Base-by-base conservation (phyloP, 1,140 invertebrate genomes). In the Portunus trituberculatus region DNA sequence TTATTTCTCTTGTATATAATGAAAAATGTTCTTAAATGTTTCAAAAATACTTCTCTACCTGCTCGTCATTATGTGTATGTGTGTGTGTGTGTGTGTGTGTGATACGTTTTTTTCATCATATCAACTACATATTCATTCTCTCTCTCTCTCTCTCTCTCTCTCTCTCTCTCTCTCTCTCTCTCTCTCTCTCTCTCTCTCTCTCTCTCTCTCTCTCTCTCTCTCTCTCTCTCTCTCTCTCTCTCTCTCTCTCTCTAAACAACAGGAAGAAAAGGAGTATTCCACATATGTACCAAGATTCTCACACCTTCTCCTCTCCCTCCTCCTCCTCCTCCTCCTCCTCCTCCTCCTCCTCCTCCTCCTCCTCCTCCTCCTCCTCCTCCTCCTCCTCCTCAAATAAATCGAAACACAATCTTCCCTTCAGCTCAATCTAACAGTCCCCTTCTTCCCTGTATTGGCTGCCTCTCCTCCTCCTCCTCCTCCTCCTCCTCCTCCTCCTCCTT, bases 361-460 rank as follows among this genome's bases (percentile, higher is more conserved):
- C 29, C 88, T 28, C 45, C 48, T 45, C 48, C 32, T 90, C 29
- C n/a, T 29, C 88, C 29, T 39, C n/a, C 45, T 90, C 48, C 86
- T 88, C 67, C 25, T 76, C 67, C 25, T 76, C n/a, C 67, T 76
- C 16, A 20, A 76, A 76, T 76, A 76, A 76, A 76, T 76, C 67
- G 67, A 76, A 76, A 28, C n/a, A 48, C 52, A 67, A 29, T 76
- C 67, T 76, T 92, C 91, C 91, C 59, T 32, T 92, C 67, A 76
- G 67, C 67, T 76, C 67, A 76, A 76, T 76, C 67, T 25, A 76
- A 76, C 67, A 76, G 20, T 76, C 25, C 67, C 91, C 91, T 67
- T 29, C 25, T 59, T 29, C 31, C 31, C 45, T 92, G 25, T 67
- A 48, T 67, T 31, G n/a, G 28, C 48, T 67, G 28, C 52, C 52